Base-by-base conservation (phyloP, 2,113 vertebrate species). In the Excalfactoria chinensis region DNA sequence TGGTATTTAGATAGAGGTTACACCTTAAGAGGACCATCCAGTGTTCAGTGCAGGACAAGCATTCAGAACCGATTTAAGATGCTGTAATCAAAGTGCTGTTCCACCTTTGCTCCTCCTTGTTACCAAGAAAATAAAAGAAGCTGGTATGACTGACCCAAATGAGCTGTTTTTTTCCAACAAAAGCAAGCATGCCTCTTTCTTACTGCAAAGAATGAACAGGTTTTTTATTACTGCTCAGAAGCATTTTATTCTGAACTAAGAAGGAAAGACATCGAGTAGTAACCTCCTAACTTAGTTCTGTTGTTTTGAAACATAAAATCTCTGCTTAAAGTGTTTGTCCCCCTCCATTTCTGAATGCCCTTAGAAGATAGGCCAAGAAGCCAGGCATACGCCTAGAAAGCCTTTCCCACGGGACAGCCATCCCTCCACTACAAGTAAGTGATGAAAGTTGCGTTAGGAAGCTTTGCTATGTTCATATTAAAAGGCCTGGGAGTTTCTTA, bases 121-220 rank as follows among this genome's bases (percentile, higher is more conserved):
- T 68, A 34, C 30, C 35, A 21, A 35, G 48, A 32, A 4, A 35
- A n/a, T 32, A 68, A 69, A 81, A 79, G n/a, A 49, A 60, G 7
- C 23, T 55, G 35, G 12, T 75, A 20, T 86, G 70, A 79, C n/a
- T 86, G 70, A 79, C n/a, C 22, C 13, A 80, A 43, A 34, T 55
- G 11, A 77, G 34, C 34, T 46, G 22, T 66, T 43, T 37, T 37
- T 32, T 73, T 72, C 53, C 58, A 37, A 78, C 30, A 71, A 68
- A 76, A 93, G 26, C 62, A 74, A 55, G 66, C 23, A 53, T 22
- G 49, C 7, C 30, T 48, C 41, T 85, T 84, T 71, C 20, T 55
- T 62, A 66, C 11, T 35, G 21, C 0, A 1, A 41, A 22, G 21
- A 72, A 63, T 16, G 4, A 72, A 66, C 9, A 13, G 3, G 5